Evolutionary conservation across 2,113 vertebrate species (phyloP).

Genomic region (Meriones unguiculatus): DNA sequence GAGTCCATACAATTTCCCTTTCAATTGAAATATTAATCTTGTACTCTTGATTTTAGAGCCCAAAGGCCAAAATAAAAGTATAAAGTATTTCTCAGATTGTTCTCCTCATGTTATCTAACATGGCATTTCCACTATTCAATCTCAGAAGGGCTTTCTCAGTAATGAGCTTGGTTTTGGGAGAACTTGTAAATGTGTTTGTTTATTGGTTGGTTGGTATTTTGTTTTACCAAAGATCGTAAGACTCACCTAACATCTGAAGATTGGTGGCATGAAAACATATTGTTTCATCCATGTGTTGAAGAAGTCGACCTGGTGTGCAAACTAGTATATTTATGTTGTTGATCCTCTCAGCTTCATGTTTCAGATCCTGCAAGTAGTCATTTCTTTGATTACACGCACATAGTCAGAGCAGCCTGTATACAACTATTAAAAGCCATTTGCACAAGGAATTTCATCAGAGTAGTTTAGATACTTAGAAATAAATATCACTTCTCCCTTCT

Average conservation of each 20-base stretch:
- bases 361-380: conserved; percentile 91
- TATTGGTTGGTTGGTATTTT: background rate
- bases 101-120: conserved; percentile 32
- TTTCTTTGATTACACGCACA: conserved; percentile 52
- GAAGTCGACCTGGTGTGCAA: conserved; percentile 96
- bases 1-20: background rate
- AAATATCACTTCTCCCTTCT: conserved; percentile 22
- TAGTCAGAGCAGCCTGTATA: conserved; percentile 45
- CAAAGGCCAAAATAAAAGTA: conserved; percentile 27
- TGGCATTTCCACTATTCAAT: conserved; percentile 20
- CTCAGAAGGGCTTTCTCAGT: background rate
- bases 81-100: conserved; percentile 40
- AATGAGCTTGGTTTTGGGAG: background rate
- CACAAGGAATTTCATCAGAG: conserved; percentile 29
- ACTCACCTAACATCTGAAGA: conserved; percentile 94
- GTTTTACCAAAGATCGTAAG: conserved; percentile 34
- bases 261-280: conserved; percentile 93
- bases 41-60: background rate
- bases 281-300: conserved; percentile 99
- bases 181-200: background rate
- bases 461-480: conserved; percentile 30
- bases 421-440: conserved; percentile 36
- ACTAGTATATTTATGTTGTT: conserved; percentile 97
- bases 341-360: conserved; percentile 92
- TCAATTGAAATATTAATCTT: background rate